Conservation (phyloP, 30 jellyfish, hydroid and myxozoan species). For the Aurelia aurita complex sp. Pacific region DNA sequence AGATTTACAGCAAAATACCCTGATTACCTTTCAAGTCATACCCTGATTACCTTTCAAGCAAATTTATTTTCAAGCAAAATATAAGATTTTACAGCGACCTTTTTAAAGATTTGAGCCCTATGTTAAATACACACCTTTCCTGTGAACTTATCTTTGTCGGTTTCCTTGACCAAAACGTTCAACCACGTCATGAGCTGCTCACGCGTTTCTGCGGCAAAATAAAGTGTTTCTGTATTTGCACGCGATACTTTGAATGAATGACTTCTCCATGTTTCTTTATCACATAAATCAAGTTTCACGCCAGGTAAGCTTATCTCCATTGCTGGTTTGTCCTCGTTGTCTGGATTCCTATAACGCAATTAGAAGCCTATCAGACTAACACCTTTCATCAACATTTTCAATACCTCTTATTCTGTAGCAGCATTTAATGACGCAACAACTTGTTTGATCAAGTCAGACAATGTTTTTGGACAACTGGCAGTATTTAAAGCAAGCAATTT, state of each 20-base stretch:
- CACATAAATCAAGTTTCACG: slow-evolving; percentile 79
- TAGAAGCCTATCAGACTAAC: not conserved
- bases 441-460: no score
- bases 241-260: slow-evolving; percentile 74
- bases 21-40: no score
- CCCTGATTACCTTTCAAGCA: no score
- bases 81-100: no score
- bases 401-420: no score
- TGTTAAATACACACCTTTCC: slow-evolving; percentile 17
- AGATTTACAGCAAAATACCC: no score
- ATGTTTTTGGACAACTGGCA: no score
- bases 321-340: slow-evolving; percentile 78
- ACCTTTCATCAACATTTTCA: not conserved
- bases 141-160: slow-evolving; percentile 55
- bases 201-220: slow-evolving; percentile 97
- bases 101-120: no score
- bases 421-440: not conserved
- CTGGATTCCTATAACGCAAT: slow-evolving; percentile 73
- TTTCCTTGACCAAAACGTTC: slow-evolving; percentile 79
- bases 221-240: slow-evolving; percentile 67
- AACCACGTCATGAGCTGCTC: slow-evolving; percentile 86
- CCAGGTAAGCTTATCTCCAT: slow-evolving; percentile 68
- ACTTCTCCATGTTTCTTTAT: slow-evolving; percentile 92
- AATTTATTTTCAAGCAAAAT: no score
- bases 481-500: no score